These are phyloP conservation scores for Microctonus aethiopoides DNA, from an alignment of 2,888 invertebrate species.

Conservation along the genomic window DNA sequence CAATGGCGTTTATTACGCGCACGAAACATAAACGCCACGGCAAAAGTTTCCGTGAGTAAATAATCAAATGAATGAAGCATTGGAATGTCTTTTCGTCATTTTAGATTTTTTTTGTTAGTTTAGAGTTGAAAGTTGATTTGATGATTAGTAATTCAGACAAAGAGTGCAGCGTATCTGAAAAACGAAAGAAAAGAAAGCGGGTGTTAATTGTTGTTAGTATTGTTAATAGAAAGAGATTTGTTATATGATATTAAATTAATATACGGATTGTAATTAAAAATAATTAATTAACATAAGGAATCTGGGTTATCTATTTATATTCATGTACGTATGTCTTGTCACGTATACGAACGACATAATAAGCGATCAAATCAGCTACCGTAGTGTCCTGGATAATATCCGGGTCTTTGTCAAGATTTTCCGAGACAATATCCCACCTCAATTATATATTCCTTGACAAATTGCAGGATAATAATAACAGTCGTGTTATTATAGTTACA, in stretches of 20 bases:
- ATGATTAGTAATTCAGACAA: too few species aligned
- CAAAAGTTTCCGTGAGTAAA: too few species aligned
- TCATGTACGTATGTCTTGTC: too few species aligned
- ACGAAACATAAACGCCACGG: neutral
- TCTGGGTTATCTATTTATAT: neutral
- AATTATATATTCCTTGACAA: neutral
- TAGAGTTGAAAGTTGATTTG: too few species aligned
- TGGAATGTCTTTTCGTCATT: neutral
- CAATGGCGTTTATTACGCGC: conserved; percentile 14
- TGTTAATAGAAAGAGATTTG: too few species aligned
- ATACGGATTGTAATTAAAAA: neutral
- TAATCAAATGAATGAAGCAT: neutral
- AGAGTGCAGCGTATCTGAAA: too few species aligned
- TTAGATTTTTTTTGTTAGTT: neutral
- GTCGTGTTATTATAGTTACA: too few species aligned
- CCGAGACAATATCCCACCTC: neutral
- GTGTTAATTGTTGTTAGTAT: conserved; percentile 1
- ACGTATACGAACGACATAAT: neutral
- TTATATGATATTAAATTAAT: neutral
- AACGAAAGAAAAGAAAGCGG: neutral
- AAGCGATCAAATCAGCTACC: neutral
- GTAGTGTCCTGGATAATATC: neutral
- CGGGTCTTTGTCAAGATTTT: conserved; percentile 1
- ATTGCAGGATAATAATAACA: neutral
- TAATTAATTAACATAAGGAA: neutral